These are phyloP conservation scores for Lapara coniferarum DNA, from an alignment of 2,888 invertebrate genomes.

Conservation along the genomic window DNA sequence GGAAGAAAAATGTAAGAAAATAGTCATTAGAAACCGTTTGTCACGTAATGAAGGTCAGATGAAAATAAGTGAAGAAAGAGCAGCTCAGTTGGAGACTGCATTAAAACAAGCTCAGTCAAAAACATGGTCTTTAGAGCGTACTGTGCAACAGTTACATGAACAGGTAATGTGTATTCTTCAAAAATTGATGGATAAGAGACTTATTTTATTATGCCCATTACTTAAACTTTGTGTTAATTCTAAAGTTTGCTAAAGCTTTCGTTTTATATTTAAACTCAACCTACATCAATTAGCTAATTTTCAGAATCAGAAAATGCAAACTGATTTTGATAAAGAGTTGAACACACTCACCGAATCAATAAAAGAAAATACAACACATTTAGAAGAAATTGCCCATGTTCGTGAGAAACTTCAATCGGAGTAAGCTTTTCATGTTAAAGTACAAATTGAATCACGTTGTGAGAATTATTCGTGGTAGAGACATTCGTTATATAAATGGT, in stretches of 20 bases:
- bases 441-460: too few relatives aligned
- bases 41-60: constrained; percentile 60
- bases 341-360: constrained; percentile 65
- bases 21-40: constrained; percentile 54
- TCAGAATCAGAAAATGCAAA: constrained; percentile 65
- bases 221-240: too few relatives aligned
- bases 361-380: constrained; percentile 60
- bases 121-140: constrained; percentile 56
- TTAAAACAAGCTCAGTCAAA: constrained; percentile 58
- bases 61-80: constrained; percentile 57
- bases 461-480: too few relatives aligned
- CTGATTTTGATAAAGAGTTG: constrained; percentile 64
- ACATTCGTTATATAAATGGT: background rate
- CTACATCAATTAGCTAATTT: constrained; percentile 21
- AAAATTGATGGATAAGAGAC: too few relatives aligned
- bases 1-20: constrained; percentile 61
- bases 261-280: too few relatives aligned
- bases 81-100: constrained; percentile 57
- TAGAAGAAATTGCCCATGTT: constrained; percentile 67
- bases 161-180: constrained; percentile 51
- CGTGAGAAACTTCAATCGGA: constrained; percentile 68
- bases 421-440: constrained; percentile 48
- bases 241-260: too few relatives aligned
- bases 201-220: too few relatives aligned
- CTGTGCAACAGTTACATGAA: constrained; percentile 59